phyloP scores from a whole-genome alignment of 2,888 invertebrate species.

The Napeogenes inachia region DNA sequence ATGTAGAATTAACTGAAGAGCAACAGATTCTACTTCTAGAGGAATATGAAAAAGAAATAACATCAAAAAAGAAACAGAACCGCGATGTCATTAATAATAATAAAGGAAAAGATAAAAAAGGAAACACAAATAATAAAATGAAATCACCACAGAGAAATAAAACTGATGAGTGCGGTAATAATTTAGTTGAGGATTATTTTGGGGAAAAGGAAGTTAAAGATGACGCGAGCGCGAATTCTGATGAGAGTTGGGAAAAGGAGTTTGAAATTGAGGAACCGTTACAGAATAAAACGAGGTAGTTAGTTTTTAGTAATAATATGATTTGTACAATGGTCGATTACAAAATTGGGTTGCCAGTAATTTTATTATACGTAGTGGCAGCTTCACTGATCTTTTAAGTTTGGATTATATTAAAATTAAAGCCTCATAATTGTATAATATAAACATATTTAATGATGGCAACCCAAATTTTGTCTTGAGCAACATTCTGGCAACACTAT shows the following conservation, averaged over 20 bases:
- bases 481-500: slow-evolving; percentile 41
- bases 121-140: slow-evolving; percentile 42
- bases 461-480: slow-evolving; percentile 6
- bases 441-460: too few species aligned
- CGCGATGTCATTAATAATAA: slow-evolving; percentile 60
- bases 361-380: too few species aligned
- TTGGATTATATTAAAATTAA: too few species aligned
- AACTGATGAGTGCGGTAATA: slow-evolving; percentile 64
- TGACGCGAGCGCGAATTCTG: slow-evolving; percentile 72
- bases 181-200: slow-evolving; percentile 75
- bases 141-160: slow-evolving; percentile 58
- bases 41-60: slow-evolving; percentile 82
- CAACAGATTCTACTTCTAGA: slow-evolving; percentile 82
- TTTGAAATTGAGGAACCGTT: slow-evolving; percentile 72
- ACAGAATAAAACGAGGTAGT: slow-evolving; percentile 53
- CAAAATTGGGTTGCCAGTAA: too few species aligned
- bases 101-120: slow-evolving; percentile 41
- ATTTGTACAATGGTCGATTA: too few species aligned
- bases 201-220: slow-evolving; percentile 67
- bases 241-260: slow-evolving; percentile 80
- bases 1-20: slow-evolving; percentile 83
- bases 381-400: too few species aligned
- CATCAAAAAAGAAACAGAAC: slow-evolving; percentile 41
- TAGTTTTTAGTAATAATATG: too few species aligned
- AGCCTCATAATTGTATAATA: too few species aligned